Evolutionary conservation across 2,888 invertebrate genomes (phyloP).

Genomic region (Crocallis elinguaria): DNA sequence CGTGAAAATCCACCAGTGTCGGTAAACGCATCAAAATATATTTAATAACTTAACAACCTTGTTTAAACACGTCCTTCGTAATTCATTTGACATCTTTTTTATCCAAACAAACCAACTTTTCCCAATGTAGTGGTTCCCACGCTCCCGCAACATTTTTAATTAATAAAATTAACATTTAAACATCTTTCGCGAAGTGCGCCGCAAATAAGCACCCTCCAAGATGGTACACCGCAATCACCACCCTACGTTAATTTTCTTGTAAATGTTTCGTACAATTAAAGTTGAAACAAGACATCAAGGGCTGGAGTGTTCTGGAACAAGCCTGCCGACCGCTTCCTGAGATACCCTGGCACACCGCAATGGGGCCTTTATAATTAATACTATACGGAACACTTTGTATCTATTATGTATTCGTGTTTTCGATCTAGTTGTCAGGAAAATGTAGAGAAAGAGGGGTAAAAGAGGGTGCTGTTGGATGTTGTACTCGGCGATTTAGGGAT

Average conservation of each 20-base stretch:
- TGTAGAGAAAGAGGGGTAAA: background rate
- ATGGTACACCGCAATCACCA: conserved; percentile 24
- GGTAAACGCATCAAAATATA: too few relatives aligned
- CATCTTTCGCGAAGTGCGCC: conserved; percentile 1
- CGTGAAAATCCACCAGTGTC: too few relatives aligned
- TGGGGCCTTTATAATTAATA: conserved; percentile 39
- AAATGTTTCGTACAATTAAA: conserved; percentile 31
- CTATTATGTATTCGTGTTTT: conserved; percentile 27
- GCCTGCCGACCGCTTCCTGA: conserved; percentile 32
- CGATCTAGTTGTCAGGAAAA: conserved; percentile 24
- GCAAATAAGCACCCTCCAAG: conserved; percentile 16
- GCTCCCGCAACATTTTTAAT: conserved; percentile 5
- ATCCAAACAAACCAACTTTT: too few relatives aligned
- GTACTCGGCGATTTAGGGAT: background rate
- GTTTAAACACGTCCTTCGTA: too few relatives aligned
- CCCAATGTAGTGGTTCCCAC: background rate
- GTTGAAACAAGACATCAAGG: conserved; percentile 27
- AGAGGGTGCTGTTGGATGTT: background rate
- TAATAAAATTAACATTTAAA: conserved; percentile 14
- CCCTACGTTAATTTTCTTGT: conserved; percentile 26
- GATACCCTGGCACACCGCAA: conserved; percentile 29
- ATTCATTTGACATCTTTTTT: too few relatives aligned
- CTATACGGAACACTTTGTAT: conserved; percentile 35
- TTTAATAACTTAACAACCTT: too few relatives aligned
- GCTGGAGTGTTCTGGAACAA: conserved; percentile 17